These are phyloP conservation scores for Lepeophtheirus salmonis DNA, from an alignment of 1,140 invertebrate genomes.

Conservation along the genomic window DNA sequence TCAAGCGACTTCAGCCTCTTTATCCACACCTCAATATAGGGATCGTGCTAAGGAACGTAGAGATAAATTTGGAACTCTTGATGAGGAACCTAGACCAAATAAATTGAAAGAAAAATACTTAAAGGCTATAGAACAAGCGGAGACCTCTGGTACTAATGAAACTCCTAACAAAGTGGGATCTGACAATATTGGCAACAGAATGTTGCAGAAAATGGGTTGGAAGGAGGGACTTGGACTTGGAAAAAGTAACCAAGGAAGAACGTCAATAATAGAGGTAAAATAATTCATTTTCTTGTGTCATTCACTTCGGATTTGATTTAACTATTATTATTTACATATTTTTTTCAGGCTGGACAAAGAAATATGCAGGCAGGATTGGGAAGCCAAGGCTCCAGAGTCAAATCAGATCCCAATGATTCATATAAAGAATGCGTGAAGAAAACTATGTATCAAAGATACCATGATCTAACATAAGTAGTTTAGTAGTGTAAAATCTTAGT, in stretches of 20 bases:
- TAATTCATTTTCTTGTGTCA: slow-evolving; percentile 4
- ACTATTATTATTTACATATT: slow-evolving; percentile 13
- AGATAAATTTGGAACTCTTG: slow-evolving; percentile 74
- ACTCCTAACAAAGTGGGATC: slow-evolving; percentile 46
- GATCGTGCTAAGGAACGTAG: slow-evolving; percentile 89
- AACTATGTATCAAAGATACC: slow-evolving; percentile 63
- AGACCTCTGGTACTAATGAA: slow-evolving; percentile 36
- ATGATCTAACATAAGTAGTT: slow-evolving; percentile 40
- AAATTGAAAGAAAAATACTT: slow-evolving; percentile 40
- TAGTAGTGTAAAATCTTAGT: no score
- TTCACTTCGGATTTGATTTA: slow-evolving; percentile 3
- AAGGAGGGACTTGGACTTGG: slow-evolving; percentile 84
- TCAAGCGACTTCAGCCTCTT: neutral
- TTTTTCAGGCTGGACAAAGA: slow-evolving; percentile 37
- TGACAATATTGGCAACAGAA: slow-evolving; percentile 72
- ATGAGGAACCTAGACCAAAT: slow-evolving; percentile 28
- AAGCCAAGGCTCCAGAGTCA: slow-evolving; percentile 47
- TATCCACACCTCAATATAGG: slow-evolving; percentile 42
- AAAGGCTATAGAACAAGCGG: slow-evolving; percentile 34
- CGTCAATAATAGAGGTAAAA: slow-evolving; percentile 63
- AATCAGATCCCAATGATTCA: slow-evolving; percentile 54
- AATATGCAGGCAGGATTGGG: slow-evolving; percentile 51
- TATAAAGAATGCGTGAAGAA: slow-evolving; percentile 81
- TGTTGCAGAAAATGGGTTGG: slow-evolving; percentile 98
- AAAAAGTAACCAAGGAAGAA: slow-evolving; percentile 75